Percentiles rank a stretch among this genome's conserved stretches.
These are phyloP conservation scores for Sminthurides aquaticus DNA, from an alignment of 2,888 invertebrate species.

Conservation along the genomic window DNA sequence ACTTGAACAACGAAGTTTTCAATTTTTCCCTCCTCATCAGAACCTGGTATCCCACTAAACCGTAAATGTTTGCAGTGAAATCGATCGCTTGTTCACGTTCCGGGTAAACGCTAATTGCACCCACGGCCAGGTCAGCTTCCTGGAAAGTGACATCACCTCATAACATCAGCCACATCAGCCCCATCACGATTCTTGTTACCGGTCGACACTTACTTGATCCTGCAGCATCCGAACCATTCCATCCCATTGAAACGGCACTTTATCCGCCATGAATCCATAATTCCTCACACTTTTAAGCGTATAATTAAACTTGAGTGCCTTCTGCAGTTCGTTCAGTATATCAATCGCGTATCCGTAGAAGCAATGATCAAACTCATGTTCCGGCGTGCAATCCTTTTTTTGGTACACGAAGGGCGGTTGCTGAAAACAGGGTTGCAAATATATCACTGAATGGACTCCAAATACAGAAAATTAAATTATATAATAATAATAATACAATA, in stretches of 20 bases:
- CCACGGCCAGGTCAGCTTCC: conserved; percentile 86
- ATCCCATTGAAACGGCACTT: conserved; percentile 65
- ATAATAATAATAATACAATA: neutral
- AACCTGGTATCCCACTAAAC: conserved; percentile 66
- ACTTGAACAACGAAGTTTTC: conserved; percentile 89
- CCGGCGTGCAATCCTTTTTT: conserved; percentile 48
- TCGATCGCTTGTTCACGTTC: conserved; percentile 88
- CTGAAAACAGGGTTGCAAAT: conserved; percentile 48
- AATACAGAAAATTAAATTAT: no score
- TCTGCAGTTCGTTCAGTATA: conserved; percentile 75
- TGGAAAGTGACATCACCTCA: conserved; percentile 44
- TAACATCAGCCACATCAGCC: neutral
- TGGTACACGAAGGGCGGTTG: conserved; percentile 76
- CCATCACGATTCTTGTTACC: neutral
- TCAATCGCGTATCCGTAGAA: conserved; percentile 65
- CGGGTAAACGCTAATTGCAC: conserved; percentile 93
- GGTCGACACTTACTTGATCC: conserved; percentile 55
- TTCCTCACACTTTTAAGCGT: conserved; percentile 60
- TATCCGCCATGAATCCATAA: conserved; percentile 82
- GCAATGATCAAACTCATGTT: conserved; percentile 46
- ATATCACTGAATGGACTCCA: no score
- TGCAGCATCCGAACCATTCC: conserved; percentile 73
- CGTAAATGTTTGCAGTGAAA: conserved; percentile 96
- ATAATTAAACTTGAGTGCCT: conserved; percentile 80
- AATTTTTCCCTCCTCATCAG: conserved; percentile 84